phyloP scores from a whole-genome alignment of 2,797 vertebrate species.

The Calcarius lapponicus region DNA sequence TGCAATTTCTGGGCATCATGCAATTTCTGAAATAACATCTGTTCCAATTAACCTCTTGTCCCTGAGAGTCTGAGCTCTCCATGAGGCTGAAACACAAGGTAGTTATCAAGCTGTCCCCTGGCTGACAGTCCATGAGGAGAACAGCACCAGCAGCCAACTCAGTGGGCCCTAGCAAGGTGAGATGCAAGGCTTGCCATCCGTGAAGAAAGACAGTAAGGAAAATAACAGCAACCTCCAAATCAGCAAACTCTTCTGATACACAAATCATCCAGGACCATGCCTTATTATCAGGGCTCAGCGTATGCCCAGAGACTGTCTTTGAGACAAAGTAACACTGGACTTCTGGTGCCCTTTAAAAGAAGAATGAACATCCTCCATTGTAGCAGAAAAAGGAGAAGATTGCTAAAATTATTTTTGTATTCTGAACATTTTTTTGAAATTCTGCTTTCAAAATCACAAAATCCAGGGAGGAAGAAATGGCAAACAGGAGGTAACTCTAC shows the following conservation, averaged over 20 bases:
- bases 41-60: slow-evolving; percentile 67
- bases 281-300: neutral
- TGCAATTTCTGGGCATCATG: slow-evolving; percentile 36
- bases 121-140: neutral
- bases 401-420: neutral
- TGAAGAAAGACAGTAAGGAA: neutral
- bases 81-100: neutral
- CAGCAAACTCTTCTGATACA: neutral
- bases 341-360: neutral
- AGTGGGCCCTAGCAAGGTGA: neutral
- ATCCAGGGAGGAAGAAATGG: neutral
- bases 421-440: neutral
- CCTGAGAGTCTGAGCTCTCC: neutral
- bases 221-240: neutral
- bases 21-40: slow-evolving; percentile 59
- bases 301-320: neutral
- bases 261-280: neutral
- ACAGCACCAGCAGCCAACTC: neutral
- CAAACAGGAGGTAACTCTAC: neutral
- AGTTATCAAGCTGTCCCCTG: neutral
- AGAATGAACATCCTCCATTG: neutral
- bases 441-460: neutral
- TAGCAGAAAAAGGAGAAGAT: neutral
- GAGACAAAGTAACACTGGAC: neutral
- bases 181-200: neutral